These are phyloP conservation scores for Columba guinea DNA, from an alignment of 2,797 vertebrate genomes.

Conservation along the genomic window DNA sequence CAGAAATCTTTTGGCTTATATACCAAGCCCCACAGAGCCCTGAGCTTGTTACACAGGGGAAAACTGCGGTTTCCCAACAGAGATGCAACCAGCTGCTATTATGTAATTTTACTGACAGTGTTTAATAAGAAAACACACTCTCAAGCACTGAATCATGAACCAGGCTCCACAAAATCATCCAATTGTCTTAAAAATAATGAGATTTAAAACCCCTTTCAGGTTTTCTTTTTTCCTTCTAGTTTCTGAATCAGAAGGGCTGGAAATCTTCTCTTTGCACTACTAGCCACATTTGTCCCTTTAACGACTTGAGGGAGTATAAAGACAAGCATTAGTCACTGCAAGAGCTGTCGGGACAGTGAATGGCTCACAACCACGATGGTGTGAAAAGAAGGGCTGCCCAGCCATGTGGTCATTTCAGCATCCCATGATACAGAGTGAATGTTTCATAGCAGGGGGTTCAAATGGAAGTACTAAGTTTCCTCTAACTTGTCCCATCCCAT, in stretches of 20 bases:
- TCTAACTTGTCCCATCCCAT: not conserved
- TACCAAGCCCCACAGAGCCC: not conserved
- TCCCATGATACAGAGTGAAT: accelerated
- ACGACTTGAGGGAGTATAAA: not conserved
- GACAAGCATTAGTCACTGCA: not conserved
- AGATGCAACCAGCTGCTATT: not conserved
- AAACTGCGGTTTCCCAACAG: conserved; percentile 18
- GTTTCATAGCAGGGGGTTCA: not conserved
- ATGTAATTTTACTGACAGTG: conserved; percentile 7
- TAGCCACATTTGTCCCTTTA: not conserved
- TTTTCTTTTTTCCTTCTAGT: not conserved
- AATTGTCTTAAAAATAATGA: not conserved
- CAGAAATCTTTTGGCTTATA: conserved; percentile 53
- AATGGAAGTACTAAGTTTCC: not conserved
- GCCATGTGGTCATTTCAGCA: not conserved
- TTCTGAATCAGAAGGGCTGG: not conserved
- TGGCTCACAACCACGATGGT: not conserved
- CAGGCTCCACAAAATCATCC: not conserved
- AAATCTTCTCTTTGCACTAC: not conserved
- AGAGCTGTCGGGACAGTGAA: not conserved
- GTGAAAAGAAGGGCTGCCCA: not conserved
- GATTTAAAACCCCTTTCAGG: not conserved
- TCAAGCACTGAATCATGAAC: not conserved
- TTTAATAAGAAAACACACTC: not conserved
- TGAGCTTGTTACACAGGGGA: not conserved